Conservation (phyloP, 30 jellyfish, hydroid and myxozoan genomes). For the Aurelia sp. region DNA sequence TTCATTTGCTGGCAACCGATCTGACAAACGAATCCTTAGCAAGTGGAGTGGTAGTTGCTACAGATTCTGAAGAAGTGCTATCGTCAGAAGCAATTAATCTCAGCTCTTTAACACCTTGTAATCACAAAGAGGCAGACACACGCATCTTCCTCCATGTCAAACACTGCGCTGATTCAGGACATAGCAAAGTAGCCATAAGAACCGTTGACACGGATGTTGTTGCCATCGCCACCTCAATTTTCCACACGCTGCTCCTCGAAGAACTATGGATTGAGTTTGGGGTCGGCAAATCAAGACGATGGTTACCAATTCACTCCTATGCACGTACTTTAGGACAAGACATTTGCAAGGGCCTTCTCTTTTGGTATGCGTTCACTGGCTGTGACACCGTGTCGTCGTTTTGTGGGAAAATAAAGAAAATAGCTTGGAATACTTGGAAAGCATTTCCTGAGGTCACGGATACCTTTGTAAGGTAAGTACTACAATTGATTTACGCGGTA, state of each 20-base stretch:
- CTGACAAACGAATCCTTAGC: not conserved
- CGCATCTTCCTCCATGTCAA: conserved; percentile 37
- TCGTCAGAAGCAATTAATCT: not conserved
- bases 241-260: not conserved
- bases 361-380: conserved; percentile 51
- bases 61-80: conserved; percentile 7
- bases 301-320: conserved; percentile 7
- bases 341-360: conserved; percentile 22
- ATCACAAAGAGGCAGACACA: conserved; percentile 62
- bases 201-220: conserved; percentile 63
- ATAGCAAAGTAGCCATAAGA: conserved; percentile 5
- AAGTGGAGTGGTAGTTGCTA: conserved; percentile 12
- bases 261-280: conserved; percentile 34
- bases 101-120: conserved; percentile 2
- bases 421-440: conserved; percentile 45
- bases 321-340: conserved; percentile 12
- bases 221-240: conserved; percentile 28
- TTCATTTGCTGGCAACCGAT: conserved; percentile 46
- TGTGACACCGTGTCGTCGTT: conserved; percentile 56
- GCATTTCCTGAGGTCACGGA: conserved; percentile 21
- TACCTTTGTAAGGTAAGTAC: conserved; percentile 8
- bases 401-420: conserved; percentile 26
- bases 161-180: conserved; percentile 6
- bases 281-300: not conserved
- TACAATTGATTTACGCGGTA: too few species aligned